Evolutionary conservation across 2,797 vertebrate genomes (phyloP).

Genomic region (Silurus lanzhouensis): DNA sequence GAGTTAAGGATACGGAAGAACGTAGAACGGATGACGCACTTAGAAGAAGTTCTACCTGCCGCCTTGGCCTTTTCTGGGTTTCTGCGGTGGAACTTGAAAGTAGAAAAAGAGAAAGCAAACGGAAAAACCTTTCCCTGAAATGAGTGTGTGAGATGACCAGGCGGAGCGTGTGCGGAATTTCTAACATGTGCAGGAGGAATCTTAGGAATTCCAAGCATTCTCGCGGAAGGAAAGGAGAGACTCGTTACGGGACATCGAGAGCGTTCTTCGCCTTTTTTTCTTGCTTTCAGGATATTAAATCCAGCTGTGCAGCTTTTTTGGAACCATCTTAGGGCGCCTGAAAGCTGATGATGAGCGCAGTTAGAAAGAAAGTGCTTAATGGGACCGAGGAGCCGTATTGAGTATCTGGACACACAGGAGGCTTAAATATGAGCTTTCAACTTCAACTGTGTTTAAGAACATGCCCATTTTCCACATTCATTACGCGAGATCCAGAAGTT

Average conservation of each 20-base stretch:
- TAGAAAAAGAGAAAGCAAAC: neutral
- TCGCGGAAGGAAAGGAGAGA: neutral
- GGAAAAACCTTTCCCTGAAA: neutral
- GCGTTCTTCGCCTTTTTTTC: neutral
- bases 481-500: neutral
- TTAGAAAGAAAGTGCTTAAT: neutral
- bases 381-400: neutral
- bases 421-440: neutral
- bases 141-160: neutral
- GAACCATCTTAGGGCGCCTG: neutral
- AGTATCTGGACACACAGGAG: neutral
- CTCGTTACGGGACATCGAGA: neutral
- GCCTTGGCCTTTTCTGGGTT: neutral
- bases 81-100: neutral
- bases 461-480: neutral
- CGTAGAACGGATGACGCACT: no score
- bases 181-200: slow-evolving; percentile 42
- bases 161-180: slow-evolving; percentile 35
- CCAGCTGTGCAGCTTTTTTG: slow-evolving; percentile 4
- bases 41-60: neutral
- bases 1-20: no score
- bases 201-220: slow-evolving; percentile 34
- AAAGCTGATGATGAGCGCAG: neutral
- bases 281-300: neutral
- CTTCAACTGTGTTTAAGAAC: neutral